phyloP scores from a whole-genome alignment of 2,113 vertebrate species.

The Sus scrofa region T2T-Sscrofa CM000814.6:11785001-11785500 shows the following conservation, averaged over 20 bases:
- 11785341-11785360: neutral
- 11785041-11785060: neutral
- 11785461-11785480: neutral
- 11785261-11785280: neutral
- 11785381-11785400: neutral
- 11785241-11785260: neutral
- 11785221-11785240: too few species aligned
- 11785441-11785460: neutral
- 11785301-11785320: neutral
- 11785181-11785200: too few species aligned
- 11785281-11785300: neutral
- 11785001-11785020: too few species aligned
- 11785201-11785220: too few species aligned
- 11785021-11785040: neutral
- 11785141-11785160: too few species aligned
- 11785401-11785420: fast-evolving
- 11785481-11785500: neutral
- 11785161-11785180: too few species aligned
- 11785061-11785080: neutral
- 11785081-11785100: too few species aligned
- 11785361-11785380: neutral
- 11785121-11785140: too few species aligned
- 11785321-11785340: neutral
- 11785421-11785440: neutral
- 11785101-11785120: too few species aligned